A percentile compares a stretch with the other conserved stretches of the same genome.
phyloP scores from a whole-genome alignment of 2,797 vertebrate genomes.

The Cirrhinus mrigala region DNA sequence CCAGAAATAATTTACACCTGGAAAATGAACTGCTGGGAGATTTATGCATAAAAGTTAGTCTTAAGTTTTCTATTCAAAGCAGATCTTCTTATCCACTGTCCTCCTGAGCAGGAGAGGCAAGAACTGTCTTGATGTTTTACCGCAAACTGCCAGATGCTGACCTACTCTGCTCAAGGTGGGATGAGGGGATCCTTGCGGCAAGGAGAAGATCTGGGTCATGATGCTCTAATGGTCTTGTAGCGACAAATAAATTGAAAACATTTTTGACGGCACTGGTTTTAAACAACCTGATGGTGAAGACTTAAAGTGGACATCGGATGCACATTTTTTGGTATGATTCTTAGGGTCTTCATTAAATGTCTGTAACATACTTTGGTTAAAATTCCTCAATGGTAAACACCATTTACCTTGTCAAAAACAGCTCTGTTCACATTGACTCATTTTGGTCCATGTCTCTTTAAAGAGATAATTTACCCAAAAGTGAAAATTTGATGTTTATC shows the following conservation, averaged over 20 bases:
- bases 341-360: no score
- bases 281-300: neutral
- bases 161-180: conserved; percentile 39
- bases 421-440: no score
- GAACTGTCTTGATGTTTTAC: conserved; percentile 13
- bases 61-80: neutral
- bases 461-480: no score
- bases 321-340: no score
- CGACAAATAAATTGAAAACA: conserved; percentile 29
- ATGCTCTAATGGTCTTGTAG: conserved; percentile 7
- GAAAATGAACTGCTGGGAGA: neutral
- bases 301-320: neutral
- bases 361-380: no score
- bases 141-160: conserved; percentile 45
- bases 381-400: no score
- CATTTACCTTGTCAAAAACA: no score
- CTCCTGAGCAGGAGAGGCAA: conserved; percentile 41
- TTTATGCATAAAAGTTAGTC: neutral
- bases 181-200: conserved; percentile 32
- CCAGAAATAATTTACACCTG: neutral
- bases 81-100: neutral
- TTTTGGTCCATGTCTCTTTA: no score
- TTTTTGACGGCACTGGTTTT: conserved; percentile 11
- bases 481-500: no score
- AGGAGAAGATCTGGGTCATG: conserved; percentile 52